A percentile compares a stretch with the other conserved stretches of the same genome.
These are phyloP conservation scores for Eidolon helvum DNA, from an alignment of 2,113 vertebrate species.

Conservation along the genomic window DNA sequence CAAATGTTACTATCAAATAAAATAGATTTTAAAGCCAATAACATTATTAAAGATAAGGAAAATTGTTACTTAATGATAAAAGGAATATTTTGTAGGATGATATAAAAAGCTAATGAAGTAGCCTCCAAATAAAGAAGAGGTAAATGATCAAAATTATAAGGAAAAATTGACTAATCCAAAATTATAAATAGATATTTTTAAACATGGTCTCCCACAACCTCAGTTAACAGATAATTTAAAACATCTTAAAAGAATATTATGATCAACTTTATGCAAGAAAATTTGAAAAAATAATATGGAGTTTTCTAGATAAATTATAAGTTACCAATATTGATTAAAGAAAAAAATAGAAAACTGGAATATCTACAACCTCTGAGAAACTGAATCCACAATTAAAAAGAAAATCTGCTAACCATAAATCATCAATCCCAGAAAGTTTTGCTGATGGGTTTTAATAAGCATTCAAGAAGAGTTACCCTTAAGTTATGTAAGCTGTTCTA, in stretches of 20 bases:
- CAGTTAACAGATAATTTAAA: neutral
- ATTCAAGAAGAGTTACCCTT: neutral
- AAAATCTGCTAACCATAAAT: neutral
- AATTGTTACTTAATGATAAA: constrained; percentile 17
- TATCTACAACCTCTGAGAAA: neutral
- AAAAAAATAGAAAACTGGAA: neutral
- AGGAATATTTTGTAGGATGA: neutral
- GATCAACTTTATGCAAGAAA: neutral
- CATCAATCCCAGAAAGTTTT: neutral
- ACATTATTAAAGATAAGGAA: constrained; percentile 16
- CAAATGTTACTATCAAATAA: neutral
- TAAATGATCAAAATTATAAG: neutral
- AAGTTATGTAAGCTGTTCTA: neutral
- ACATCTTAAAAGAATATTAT: neutral
- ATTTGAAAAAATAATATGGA: neutral
- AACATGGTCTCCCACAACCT: neutral
- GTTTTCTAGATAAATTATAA: neutral
- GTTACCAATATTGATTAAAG: neutral
- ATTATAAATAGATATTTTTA: neutral
- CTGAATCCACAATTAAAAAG: neutral
- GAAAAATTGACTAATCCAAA: neutral
- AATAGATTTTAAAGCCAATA: neutral
- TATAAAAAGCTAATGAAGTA: neutral
- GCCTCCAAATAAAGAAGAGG: neutral
- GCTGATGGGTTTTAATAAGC: neutral